Evolutionary conservation across 2,797 vertebrate genomes (phyloP), one percentile per base, ranked within the genome.

Genomic region (Siniperca undulata): DNA sequence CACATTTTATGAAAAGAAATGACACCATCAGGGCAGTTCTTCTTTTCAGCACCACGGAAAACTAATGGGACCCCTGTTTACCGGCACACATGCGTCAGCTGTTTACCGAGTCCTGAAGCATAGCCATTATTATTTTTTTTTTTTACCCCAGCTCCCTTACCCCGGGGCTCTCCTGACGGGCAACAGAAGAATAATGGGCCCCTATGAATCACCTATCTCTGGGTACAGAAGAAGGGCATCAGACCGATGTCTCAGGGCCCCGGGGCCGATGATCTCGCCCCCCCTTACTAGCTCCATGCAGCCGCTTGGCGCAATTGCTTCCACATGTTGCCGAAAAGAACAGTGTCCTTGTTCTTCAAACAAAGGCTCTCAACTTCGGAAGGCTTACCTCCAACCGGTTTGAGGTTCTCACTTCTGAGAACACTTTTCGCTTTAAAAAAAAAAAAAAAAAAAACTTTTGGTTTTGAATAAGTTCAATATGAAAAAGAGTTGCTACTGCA

Each of bases 321-420:
- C 98, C 98, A 99, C 97, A 98, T 99, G 98, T 97, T 96, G 87
- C 94, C 94, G 74, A 83, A 92, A 90, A 95, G 91, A 95, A 94
- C 93, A 92, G 93, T 89, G 92, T 86, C 91, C 92, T 96, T 96
- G 95, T 96, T 96, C 92, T 94, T 64, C 78, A 91, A 91, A 95
- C 95, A 96, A 96, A 95, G 83, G 80, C 79, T 83, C 88, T 85
- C 77, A 88, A 84, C 89, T 89, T 89, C 74, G 34, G 74, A 74
- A 80, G 66, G 36, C 38, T 73, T 70, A 80, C 83, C 83, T 86
- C 67, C 75, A 82, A 83, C 59, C 48, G 12, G 70, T 72, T 52
- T 79, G 60, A 84, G 76, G 24, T 56, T 82, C 81, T 74, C 64
- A 34, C 66, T 70, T 68, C 59, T 61, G 13, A 50, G 2, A 13